A percentile compares a stretch with the other conserved stretches of the same genome.
Conservation (phyloP, 2,888 invertebrate species). For the Melinaea marsaeus region DNA sequence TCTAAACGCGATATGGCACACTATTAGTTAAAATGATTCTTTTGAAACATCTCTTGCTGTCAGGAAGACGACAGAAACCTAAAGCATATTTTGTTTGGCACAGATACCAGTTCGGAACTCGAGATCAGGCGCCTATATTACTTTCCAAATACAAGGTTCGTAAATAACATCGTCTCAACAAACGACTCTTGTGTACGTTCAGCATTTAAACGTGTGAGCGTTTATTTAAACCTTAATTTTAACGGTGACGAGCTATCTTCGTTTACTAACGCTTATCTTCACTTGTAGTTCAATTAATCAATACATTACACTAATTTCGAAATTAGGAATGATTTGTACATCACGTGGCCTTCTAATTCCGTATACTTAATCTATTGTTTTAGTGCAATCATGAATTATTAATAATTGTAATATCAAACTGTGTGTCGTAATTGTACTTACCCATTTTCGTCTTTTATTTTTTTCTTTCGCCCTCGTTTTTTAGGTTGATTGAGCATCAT, state of each 20-base stretch:
- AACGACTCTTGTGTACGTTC: conserved; percentile 1
- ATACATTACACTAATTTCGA: background rate
- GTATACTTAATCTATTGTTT: too few species aligned
- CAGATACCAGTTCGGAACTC: background rate
- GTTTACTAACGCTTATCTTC: background rate
- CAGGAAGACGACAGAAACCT: background rate
- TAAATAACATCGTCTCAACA: conserved; percentile 5
- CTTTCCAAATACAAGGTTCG: conserved; percentile 5
- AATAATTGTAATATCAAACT: too few species aligned
- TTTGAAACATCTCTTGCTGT: too few species aligned
- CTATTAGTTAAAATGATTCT: too few species aligned
- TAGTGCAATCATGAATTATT: too few species aligned
- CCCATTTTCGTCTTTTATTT: conserved; percentile 82
- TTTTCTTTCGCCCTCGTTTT: conserved; percentile 92
- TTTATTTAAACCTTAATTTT: background rate
- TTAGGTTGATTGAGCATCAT: conserved; percentile 81
- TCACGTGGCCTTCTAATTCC: too few species aligned
- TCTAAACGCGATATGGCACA: too few species aligned
- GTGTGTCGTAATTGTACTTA: conserved; percentile 42
- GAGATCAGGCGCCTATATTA: background rate
- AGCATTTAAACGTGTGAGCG: background rate
- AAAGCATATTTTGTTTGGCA: conserved; percentile 4
- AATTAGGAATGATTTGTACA: too few species aligned
- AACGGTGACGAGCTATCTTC: background rate
- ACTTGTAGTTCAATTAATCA: background rate